Base-by-base conservation (phyloP, 1,140 invertebrate species). In the Lanistes nyassanus region DNA sequence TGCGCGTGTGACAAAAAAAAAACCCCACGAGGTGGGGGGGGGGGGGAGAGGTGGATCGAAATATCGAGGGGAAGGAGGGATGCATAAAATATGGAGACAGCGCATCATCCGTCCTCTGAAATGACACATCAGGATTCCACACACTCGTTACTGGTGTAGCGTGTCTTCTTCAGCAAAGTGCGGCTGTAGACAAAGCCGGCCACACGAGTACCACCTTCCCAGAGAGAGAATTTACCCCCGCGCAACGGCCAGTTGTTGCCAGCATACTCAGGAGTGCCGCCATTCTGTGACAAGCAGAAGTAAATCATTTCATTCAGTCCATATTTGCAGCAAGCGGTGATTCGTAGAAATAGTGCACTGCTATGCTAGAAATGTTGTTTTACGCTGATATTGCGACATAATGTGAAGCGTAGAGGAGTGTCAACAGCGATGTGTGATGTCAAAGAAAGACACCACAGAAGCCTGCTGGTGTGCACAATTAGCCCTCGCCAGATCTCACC, bases 181-280 rank as follows among this genome's bases (percentile, higher is more conserved):
- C 80, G 81, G 58, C 82, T 80, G 72, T 83, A 81, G 7, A 86
- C 76, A 58, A 87, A 85, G 5, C 78, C 77, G 7, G 81, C 80
- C 2, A 77, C 84, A 53, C 82, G 78, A 11, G 85, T 87, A 26
- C 85, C 85, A 3, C 85, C 85, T 69, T 87, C 85, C 81, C 82
- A 87, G n/a, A 85, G n/a, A 29, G 85, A 84, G 3, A 73, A 74
- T 65, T 87, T 87, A 16, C 82, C 80, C 26, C 85, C 85, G 11
- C 85, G 78, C 29, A 87, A 58, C 34, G 85, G 85, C 53, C 75
- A 76, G 69, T 86, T 86, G 78, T 83, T 85, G 11, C 79, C 83
- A 16, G 78, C 74, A 9, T 56, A 36, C 29, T 71, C 69, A 23
- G 83, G 75, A 0, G 84, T 81, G 0, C 87, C 89, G 11, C 89